phyloP scores from a whole-genome alignment of 2,113 vertebrate genomes.

The Callorhinus ursinus region DNA sequence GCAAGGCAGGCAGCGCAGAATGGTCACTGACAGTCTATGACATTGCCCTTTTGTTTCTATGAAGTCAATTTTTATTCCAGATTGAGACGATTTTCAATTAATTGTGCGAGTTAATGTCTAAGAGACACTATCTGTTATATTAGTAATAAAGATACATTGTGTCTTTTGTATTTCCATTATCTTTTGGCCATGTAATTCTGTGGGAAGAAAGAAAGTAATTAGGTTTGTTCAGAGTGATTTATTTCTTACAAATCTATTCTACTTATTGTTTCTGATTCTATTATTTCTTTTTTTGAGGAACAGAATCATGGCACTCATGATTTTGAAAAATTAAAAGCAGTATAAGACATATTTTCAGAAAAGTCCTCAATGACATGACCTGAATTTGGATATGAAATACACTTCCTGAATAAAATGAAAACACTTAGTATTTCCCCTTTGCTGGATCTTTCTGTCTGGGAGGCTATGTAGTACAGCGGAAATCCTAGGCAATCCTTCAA shows the following conservation, averaged over 20 bases:
- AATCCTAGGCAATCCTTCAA: not conserved
- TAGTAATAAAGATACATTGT: slow-evolving; percentile 68
- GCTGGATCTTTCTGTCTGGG: not conserved
- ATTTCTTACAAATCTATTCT: slow-evolving; percentile 51
- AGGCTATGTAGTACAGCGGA: not conserved
- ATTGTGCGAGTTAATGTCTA: slow-evolving; percentile 58
- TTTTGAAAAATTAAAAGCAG: not conserved
- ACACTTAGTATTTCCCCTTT: not conserved
- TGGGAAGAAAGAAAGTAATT: slow-evolving; percentile 60
- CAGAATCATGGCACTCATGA: not conserved
- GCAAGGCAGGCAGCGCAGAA: not conserved
- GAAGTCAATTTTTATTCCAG: slow-evolving; percentile 45
- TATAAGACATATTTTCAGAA: not conserved
- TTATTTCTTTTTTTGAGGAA: slow-evolving; percentile 14
- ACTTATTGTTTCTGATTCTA: slow-evolving; percentile 57
- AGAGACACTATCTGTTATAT: slow-evolving; percentile 56
- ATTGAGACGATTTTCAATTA: slow-evolving; percentile 64
- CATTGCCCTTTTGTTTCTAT: slow-evolving; percentile 44
- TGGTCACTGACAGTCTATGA: not conserved
- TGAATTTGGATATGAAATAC: not conserved
- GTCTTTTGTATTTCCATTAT: slow-evolving; percentile 51
- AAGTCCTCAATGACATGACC: not conserved
- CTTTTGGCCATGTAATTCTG: slow-evolving; percentile 46
- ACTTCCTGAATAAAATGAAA: not conserved
- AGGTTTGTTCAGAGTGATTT: slow-evolving; percentile 65